A percentile compares a stretch with the other conserved stretches of the same genome.
phyloP scores from a whole-genome alignment of 1,140 invertebrate genomes.

The Helicorthomorpha holstii region DNA sequence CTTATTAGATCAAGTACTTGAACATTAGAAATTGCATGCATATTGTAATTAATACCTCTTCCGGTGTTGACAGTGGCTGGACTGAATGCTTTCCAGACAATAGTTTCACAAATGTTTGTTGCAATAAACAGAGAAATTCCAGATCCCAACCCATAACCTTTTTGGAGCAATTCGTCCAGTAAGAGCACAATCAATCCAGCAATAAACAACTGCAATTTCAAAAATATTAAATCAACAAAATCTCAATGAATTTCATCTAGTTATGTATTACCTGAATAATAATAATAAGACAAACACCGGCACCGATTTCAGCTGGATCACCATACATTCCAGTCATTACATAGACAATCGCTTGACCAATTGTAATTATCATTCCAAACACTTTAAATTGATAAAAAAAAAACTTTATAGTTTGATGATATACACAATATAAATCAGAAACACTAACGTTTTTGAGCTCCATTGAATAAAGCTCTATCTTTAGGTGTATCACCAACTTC shows the following conservation, averaged over 20 bases:
- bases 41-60: no score
- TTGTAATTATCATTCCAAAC: slow-evolving; percentile 99
- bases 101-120: slow-evolving; percentile 99
- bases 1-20: background rate
- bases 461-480: slow-evolving; percentile 96
- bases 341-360: slow-evolving; percentile 99
- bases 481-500: slow-evolving; percentile 99
- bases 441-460: slow-evolving; percentile 90
- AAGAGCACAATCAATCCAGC: slow-evolving; percentile 95
- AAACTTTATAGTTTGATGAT: background rate
- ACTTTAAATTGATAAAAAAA: slow-evolving; percentile 40
- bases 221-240: background rate
- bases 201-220: slow-evolving; percentile 67
- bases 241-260: no score
- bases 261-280: slow-evolving; percentile 49
- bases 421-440: background rate
- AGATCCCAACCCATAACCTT: slow-evolving; percentile 87
- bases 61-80: slow-evolving; percentile 98
- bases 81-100: slow-evolving; percentile 99
- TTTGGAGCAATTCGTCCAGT: slow-evolving; percentile 94
- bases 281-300: slow-evolving; percentile 94
- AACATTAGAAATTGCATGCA: no score
- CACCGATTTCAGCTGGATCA: slow-evolving; percentile 94
- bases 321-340: slow-evolving; percentile 99
- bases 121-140: slow-evolving; percentile 99